Percentiles rank a stretch among this genome's conserved stretches.
Evolutionary conservation across 2,113 vertebrate species (phyloP).

Genomic region (Tachysurus fulvidraco): DNA sequence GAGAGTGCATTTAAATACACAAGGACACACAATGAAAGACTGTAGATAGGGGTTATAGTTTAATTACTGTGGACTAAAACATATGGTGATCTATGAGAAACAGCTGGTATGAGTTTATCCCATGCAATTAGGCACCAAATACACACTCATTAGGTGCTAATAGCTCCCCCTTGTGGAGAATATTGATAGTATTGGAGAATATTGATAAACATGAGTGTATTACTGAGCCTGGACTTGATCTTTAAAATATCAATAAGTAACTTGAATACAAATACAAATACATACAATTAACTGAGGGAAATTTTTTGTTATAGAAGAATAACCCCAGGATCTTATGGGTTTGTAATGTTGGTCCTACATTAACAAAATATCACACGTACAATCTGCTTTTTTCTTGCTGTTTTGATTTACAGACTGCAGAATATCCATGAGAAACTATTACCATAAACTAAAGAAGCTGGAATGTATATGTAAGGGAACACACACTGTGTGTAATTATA

Average conservation of each 20-base stretch:
- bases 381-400: background rate
- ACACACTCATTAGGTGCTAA: background rate
- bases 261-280: background rate
- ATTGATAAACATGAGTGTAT: background rate
- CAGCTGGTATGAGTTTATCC: background rate
- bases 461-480: background rate
- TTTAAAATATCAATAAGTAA: background rate
- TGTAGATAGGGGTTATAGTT: background rate
- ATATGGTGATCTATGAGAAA: background rate
- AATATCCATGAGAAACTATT: background rate
- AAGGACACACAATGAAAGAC: background rate
- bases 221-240: too few relatives aligned
- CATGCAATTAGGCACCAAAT: background rate
- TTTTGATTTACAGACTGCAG: background rate
- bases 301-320: background rate
- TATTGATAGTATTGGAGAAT: background rate
- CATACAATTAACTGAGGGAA: background rate
- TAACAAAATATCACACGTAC: background rate
- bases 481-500: background rate
- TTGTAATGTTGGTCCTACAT: background rate
- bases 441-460: background rate
- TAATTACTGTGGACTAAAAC: conserved; percentile 5
- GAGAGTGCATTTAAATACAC: background rate
- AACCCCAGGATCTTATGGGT: background rate
- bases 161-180: background rate